phyloP scores from a whole-genome alignment of 1,140 invertebrate genomes.

The Pentalonia nigronervosa region DNA sequence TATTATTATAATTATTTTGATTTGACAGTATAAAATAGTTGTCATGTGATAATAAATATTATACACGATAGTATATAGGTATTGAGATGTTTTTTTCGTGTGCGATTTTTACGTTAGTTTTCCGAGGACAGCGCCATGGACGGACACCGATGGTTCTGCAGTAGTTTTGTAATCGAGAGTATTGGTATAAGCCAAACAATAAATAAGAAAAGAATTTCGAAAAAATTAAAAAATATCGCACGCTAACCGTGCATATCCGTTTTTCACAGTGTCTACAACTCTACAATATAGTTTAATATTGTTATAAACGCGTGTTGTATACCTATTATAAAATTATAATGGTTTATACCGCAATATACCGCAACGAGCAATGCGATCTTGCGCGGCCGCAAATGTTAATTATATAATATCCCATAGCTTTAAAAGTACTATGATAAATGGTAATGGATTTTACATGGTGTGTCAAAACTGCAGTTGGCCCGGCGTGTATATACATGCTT shows the following conservation, averaged over 20 bases:
- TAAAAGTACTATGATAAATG: constrained; percentile 25
- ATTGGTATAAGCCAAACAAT: background rate
- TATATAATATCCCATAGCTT: constrained; percentile 29
- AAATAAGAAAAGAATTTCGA: background rate
- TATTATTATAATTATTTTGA: background rate
- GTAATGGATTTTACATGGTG: constrained; percentile 48
- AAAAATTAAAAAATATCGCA: background rate
- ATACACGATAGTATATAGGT: background rate
- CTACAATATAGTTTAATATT: background rate
- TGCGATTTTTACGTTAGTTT: background rate
- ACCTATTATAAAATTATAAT: background rate
- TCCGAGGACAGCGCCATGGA: background rate
- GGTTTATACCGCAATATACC: background rate
- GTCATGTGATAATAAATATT: background rate
- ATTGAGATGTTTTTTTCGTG: background rate
- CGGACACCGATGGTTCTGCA: background rate
- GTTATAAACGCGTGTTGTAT: background rate
- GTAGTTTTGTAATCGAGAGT: background rate
- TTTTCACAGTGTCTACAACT: background rate
- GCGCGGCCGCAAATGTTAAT: background rate
- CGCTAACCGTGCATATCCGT: background rate
- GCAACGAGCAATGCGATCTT: constrained; percentile 14
- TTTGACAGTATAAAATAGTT: background rate
- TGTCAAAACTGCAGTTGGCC: constrained; percentile 15
- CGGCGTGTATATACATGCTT: background rate